These are phyloP conservation scores for Lepus oiostolus DNA, from an alignment of 2,797 vertebrate genomes.

Conservation along the genomic window DNA sequence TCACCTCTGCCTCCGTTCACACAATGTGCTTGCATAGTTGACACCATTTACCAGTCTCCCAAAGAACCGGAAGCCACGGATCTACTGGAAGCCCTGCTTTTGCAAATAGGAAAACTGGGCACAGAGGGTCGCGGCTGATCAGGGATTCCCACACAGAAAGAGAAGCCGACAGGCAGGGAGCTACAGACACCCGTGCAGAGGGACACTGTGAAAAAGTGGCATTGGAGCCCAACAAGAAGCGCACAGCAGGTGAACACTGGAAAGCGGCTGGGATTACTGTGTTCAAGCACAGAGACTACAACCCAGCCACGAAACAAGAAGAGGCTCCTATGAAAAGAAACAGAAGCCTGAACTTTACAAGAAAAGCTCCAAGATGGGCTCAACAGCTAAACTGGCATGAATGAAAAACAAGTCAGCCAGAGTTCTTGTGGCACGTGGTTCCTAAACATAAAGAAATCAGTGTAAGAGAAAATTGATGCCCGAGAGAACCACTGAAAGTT, in stretches of 20 bases:
- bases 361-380: background rate
- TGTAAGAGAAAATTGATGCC: accelerated
- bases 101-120: background rate
- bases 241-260: background rate
- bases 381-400: background rate
- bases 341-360: background rate
- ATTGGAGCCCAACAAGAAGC: too few species aligned
- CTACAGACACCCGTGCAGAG: background rate
- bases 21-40: background rate
- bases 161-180: background rate
- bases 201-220: background rate
- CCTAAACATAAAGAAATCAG: background rate
- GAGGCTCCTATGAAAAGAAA: background rate
- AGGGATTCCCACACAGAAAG: background rate
- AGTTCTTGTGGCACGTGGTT: background rate
- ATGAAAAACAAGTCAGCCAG: background rate
- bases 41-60: background rate
- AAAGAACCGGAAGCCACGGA: background rate
- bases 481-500: background rate
- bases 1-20: accelerated
- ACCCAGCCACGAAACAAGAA: background rate
- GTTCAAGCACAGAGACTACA: background rate
- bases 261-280: background rate
- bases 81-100: background rate
- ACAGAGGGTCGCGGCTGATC: background rate